Base-by-base conservation (phyloP, 2,888 invertebrate genomes). In the Danaus chrysippus region DNA sequence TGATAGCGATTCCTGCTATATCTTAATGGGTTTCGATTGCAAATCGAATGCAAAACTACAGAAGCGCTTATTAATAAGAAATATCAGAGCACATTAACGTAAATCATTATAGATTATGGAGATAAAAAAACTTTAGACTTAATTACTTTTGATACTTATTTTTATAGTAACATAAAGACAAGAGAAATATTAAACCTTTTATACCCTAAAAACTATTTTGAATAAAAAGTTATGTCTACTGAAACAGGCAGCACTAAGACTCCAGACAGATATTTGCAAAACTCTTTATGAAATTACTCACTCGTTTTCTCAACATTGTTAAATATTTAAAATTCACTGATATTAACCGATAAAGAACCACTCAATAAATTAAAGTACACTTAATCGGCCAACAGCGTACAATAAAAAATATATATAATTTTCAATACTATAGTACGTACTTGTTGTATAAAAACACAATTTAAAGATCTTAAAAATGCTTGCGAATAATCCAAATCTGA, bases 21-120 rank as follows among this genome's bases (percentile, higher is more conserved):
- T 61, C 61, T 61, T 62, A 65, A 62, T 62, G 60, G 60, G 55
- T 61, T 63, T 60, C 42, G 62, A 55, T 64, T 62, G 62, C 60
- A 60, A 64, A 64, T 66, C 58, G 19, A 41, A 52, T 56, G 34
- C 54, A 54, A 56, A 54, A 58, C 62, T 62, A 60, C 59, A 61
- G 64, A 64, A 67, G 64, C 64, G 58, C 58, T 54, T 64, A 62
- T 61, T 49, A 49, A 56, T 58, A 60, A 60, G 49, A 60, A 64
- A 62, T 60, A 61, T 62, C 52, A 43, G 44, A 42, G 10, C 46
- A 56, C 58, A 60, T 64, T 61, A 57, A 61, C 61, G 54, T 55
- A 58, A 57, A 58, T 64, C 61, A 64, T 55, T 63, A 61, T 61
- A 52, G 56, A 41, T 64, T 58, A 42, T 43, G 10, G 10, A 55